Percentiles rank a stretch among this genome's conserved stretches.
Conservation (phyloP, 2,888 invertebrate species). For the Coecobrya sp. region DNA sequence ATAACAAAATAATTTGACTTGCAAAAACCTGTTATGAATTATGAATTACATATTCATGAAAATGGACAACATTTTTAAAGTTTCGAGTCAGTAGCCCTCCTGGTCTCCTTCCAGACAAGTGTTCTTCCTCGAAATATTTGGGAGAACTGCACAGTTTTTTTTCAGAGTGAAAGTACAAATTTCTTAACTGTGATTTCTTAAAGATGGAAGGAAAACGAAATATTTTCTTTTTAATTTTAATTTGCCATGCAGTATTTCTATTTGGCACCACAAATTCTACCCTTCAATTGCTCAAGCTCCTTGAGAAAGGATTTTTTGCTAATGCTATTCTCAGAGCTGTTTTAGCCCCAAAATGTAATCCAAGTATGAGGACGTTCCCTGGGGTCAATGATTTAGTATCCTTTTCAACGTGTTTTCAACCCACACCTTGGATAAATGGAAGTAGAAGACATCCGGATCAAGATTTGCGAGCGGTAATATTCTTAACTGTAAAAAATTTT, state of each 20-base stretch:
- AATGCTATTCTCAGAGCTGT: background rate
- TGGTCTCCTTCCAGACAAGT: background rate
- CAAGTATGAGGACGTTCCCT: background rate
- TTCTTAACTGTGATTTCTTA: background rate
- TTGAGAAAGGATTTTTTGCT: background rate
- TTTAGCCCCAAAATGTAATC: background rate
- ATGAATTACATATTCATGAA: background rate
- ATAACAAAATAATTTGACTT: background rate
- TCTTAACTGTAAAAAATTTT: background rate
- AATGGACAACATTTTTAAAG: background rate
- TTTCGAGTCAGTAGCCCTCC: background rate
- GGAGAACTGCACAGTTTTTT: background rate
- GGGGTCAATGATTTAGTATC: background rate
- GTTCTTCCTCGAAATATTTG: background rate
- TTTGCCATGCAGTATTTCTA: background rate
- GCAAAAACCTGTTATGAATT: background rate
- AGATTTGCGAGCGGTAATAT: slow-evolving; percentile 29
- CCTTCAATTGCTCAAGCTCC: background rate
- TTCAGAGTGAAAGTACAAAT: background rate
- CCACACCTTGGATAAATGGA: slow-evolving; percentile 3
- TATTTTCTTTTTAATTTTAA: background rate
- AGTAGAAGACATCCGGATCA: slow-evolving; percentile 54
- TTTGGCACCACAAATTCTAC: background rate
- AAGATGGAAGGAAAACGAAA: background rate
- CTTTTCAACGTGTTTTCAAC: background rate